Base-by-base conservation (phyloP, 1,140 invertebrate species). In the Drosophila athabasca region DNA sequence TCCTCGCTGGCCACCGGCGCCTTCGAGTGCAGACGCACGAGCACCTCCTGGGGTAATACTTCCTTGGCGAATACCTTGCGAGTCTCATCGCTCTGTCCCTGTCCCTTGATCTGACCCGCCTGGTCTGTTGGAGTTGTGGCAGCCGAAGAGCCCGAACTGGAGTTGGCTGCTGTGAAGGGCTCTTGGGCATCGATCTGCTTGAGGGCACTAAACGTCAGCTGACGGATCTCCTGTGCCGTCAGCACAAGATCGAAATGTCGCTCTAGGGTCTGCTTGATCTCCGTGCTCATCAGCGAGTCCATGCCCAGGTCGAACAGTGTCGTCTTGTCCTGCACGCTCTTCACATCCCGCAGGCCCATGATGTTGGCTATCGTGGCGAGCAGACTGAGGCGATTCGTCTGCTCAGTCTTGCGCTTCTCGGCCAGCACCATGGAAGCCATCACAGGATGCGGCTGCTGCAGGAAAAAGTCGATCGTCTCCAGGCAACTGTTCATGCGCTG, bases 241-340 rank as follows among this genome's bases (percentile, higher is more conserved):
- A 99, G 91, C 0, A 97, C 94, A 13, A 99, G 77, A 91, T 99
- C 97, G 91, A 96, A 98, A 73, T 97, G 97, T 50, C 97, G 94
- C 91, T 99, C 98, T 3, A 99, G 92, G 0, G 96, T 97, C 91
- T 99, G 98, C 92, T 99, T 99, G 62, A 99, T 98, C 93, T 99
- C 98, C 1, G 98, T 97, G 66, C 97, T 97, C 98, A 99, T 99
- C 15, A 99, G 92, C 0, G 98, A 99, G 90, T 99, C 98, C 95
- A 99, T 97, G 50, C 98, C 98, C 6, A 99, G 93, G 90, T 99
- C 98, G 7, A 96, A 96, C 6, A 99, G 93, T 35, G 95, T 96
- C 0, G 95, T 94, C 22, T 94, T 94, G 15, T 94, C 92, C 50
- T 96, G 95, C 1, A 99, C 93, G 49, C 94, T 95, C 50, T 94